A percentile compares a stretch with the other conserved stretches of the same genome.
phyloP scores from a whole-genome alignment of 2,888 invertebrate genomes.

The Endotricha flammealis region DNA sequence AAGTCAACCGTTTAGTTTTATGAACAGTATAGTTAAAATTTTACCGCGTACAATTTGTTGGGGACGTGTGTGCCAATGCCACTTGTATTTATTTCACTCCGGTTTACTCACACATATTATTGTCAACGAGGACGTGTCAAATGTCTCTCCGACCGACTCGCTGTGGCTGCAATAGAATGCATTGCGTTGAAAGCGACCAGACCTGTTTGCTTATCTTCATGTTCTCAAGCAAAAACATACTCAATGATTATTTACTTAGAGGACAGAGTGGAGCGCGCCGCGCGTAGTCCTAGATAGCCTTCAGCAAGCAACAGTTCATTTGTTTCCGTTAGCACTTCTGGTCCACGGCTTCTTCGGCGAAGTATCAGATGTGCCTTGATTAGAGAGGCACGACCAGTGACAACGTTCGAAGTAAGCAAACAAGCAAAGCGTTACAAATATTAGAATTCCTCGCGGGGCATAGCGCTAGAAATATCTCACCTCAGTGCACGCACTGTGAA shows the following conservation, averaged over 20 bases:
- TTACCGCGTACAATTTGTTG: conserved; percentile 3
- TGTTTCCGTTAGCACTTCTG: conserved; percentile 70
- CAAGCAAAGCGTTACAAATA: conserved; percentile 32
- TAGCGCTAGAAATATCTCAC: conserved; percentile 17
- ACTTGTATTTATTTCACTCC: conserved; percentile 39
- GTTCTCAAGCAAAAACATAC: conserved; percentile 33
- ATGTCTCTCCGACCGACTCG: conserved; percentile 62
- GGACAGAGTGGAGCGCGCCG: conserved; percentile 23
- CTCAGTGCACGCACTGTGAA: conserved; percentile 25
- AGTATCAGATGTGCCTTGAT: conserved; percentile 66
- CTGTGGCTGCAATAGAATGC: conserved; percentile 68
- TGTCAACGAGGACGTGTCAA: conserved; percentile 66
- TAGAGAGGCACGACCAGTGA: conserved; percentile 54
- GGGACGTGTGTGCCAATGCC: conserved; percentile 7
- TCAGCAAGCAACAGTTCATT: conserved; percentile 65
- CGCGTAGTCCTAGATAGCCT: conserved; percentile 44
- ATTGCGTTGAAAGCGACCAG: conserved; percentile 62
- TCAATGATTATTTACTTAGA: conserved; percentile 27
- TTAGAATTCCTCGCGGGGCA: conserved; percentile 26
- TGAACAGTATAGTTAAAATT: neutral
- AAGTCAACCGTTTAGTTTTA: neutral
- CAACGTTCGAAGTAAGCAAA: conserved; percentile 11
- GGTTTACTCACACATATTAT: conserved; percentile 56
- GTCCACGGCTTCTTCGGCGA: conserved; percentile 52
- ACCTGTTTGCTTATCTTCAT: conserved; percentile 55